A percentile compares a stretch with the other conserved stretches of the same genome.
phyloP scores from a whole-genome alignment of 92 coral and sea anemone genomes.

The Ricordea florida region DNA sequence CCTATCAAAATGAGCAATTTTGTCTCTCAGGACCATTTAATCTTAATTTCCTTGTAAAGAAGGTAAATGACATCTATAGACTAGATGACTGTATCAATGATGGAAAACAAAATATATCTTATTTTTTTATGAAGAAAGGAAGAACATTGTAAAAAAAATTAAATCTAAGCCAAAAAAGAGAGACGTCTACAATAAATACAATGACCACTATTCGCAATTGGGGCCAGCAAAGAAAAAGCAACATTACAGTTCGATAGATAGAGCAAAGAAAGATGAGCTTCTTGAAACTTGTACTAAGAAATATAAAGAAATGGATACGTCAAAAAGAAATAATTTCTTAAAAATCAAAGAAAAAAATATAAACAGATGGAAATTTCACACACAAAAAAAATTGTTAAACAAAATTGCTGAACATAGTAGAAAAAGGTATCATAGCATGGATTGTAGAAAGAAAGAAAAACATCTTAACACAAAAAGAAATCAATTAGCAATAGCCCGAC shows the following conservation, averaged over 20 bases:
- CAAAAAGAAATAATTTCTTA: slow-evolving; percentile 16
- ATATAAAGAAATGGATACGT: background rate
- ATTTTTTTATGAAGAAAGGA: slow-evolving; percentile 11
- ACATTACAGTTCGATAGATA: no score
- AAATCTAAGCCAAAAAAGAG: slow-evolving; percentile 42
- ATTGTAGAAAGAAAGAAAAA: slow-evolving; percentile 49
- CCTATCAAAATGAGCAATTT: background rate
- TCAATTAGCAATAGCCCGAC: slow-evolving; percentile 40
- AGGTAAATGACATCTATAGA: slow-evolving; percentile 14
- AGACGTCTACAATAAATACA: slow-evolving; percentile 24
- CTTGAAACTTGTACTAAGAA: background rate
- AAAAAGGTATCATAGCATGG: slow-evolving; percentile 47
- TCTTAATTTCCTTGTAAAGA: slow-evolving; percentile 11
- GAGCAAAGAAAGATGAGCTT: no score
- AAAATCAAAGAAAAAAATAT: slow-evolving; percentile 16
- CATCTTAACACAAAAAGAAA: slow-evolving; percentile 33
- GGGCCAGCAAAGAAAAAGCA: no score
- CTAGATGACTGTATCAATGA: background rate
- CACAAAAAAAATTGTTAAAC: slow-evolving; percentile 16
- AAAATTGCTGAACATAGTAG: slow-evolving; percentile 40
- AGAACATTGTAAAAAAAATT: slow-evolving; percentile 33
- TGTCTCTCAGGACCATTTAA: slow-evolving; percentile 9
- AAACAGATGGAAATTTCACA: background rate
- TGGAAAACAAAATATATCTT: slow-evolving; percentile 4
- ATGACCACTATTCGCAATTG: slow-evolving; percentile 36